phyloP scores from a whole-genome alignment of 2,113 vertebrate genomes.

The Trichechus manatus region DNA sequence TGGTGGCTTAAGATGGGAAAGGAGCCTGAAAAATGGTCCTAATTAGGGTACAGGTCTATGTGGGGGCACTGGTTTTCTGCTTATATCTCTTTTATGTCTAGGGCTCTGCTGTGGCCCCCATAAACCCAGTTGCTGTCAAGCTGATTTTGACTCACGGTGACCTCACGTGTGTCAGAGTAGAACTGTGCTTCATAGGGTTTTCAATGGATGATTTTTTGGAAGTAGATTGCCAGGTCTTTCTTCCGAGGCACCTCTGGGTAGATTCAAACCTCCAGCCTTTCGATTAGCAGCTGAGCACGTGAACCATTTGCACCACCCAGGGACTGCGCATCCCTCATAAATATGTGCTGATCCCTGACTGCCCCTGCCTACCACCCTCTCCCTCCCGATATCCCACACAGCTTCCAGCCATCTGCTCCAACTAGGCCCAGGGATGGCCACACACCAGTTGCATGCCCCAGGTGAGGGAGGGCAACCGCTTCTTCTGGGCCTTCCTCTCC shows the following conservation, averaged over 20 bases:
- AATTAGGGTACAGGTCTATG: accelerated
- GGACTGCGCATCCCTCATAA: neutral
- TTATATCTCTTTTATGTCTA: accelerated
- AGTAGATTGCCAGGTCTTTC: neutral
- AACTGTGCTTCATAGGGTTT: neutral
- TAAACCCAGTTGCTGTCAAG: too few relatives aligned
- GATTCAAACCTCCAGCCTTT: neutral
- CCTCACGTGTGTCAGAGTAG: neutral
- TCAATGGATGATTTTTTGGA: neutral
- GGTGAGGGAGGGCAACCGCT: slow-evolving; percentile 73
- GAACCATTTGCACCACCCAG: neutral
- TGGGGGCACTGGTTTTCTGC: too few relatives aligned
- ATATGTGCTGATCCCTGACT: neutral
- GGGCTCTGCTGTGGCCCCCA: accelerated
- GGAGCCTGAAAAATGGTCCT: too few relatives aligned
- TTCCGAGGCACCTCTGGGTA: neutral
- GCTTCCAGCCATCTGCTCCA: neutral
- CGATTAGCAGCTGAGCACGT: neutral
- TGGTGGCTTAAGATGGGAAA: neutral
- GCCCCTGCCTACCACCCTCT: neutral
- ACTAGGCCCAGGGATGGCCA: neutral
- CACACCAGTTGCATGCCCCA: slow-evolving; percentile 61
- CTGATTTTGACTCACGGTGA: neutral
- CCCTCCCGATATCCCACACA: too few relatives aligned
- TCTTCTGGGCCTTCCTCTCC: slow-evolving; percentile 76